Percentiles rank a stretch among this genome's conserved stretches.
Conservation (phyloP, 2,113 vertebrate species). For the Mionectes macconnelli region DNA sequence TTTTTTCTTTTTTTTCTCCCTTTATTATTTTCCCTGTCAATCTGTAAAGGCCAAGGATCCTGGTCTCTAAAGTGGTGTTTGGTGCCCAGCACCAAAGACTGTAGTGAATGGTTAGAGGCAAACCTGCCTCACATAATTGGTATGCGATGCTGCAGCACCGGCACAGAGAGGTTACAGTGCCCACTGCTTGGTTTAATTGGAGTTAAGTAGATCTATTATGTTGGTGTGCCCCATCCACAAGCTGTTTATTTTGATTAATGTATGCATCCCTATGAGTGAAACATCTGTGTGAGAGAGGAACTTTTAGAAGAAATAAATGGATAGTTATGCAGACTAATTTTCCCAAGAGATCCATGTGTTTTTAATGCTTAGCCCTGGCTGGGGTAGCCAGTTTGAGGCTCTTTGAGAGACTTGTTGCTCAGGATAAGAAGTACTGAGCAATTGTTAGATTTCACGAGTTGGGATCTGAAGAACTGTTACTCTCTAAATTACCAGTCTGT, state of each 20-base stretch:
- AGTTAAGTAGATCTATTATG: slow-evolving; percentile 68
- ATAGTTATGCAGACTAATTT: background rate
- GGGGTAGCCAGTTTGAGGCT: background rate
- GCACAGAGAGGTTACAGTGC: slow-evolving; percentile 25
- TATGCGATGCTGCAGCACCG: background rate
- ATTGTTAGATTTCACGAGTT: background rate
- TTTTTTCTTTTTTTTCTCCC: no score
- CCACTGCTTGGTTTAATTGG: slow-evolving; percentile 68
- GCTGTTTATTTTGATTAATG: slow-evolving; percentile 71
- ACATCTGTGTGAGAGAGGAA: background rate
- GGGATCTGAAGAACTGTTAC: background rate
- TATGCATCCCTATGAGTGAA: background rate
- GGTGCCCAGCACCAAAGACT: background rate
- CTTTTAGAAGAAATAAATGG: background rate
- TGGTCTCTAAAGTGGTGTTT: background rate
- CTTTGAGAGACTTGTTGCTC: background rate
- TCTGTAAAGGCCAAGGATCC: background rate
- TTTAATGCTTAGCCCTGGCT: background rate
- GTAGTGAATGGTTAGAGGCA: background rate
- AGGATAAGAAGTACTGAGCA: background rate
- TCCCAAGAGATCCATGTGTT: background rate
- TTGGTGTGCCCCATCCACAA: background rate
- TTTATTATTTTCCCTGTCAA: background rate
- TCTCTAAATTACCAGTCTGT: background rate
- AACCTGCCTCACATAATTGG: slow-evolving; percentile 19